Conservation (phyloP, 2,888 invertebrate genomes). For the Amphipyra tragopoginis region DNA sequence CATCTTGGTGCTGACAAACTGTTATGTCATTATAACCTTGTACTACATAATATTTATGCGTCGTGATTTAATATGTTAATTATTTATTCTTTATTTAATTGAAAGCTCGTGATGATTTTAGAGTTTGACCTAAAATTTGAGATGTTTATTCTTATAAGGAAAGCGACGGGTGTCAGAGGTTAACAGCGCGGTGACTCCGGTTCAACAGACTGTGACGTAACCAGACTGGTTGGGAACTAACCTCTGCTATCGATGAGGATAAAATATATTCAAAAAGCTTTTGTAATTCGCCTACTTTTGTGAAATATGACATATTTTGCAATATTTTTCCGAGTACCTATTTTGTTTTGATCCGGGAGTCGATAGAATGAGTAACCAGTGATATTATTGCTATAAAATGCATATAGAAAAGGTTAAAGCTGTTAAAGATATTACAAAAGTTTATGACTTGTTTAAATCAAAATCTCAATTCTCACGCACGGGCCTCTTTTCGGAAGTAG, state of each 20-base stretch:
- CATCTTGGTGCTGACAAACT: constrained; percentile 62
- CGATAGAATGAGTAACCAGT: not conserved
- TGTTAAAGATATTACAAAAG: no score
- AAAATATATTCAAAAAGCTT: constrained; percentile 63
- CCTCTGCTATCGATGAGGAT: constrained; percentile 59
- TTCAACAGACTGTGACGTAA: constrained; percentile 82
- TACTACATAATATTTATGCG: constrained; percentile 61
- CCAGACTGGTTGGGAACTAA: constrained; percentile 67
- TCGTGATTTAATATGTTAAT: constrained; percentile 53
- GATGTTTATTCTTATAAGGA: constrained; percentile 66
- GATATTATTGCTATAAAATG: no score
- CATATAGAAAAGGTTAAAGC: no score
- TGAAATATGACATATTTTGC: constrained; percentile 8
- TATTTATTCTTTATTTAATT: constrained; percentile 44
- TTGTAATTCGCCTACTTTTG: constrained; percentile 60
- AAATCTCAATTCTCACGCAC: no score
- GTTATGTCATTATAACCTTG: constrained; percentile 72
- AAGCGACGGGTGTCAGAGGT: constrained; percentile 79
- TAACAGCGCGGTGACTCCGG: constrained; percentile 69
- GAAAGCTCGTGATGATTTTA: constrained; percentile 22
- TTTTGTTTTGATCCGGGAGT: not conserved
- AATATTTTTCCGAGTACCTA: constrained; percentile 6
- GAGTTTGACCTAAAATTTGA: constrained; percentile 73
- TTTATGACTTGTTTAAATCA: no score
- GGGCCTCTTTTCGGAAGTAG: no score